Conservation (phyloP, 2,888 invertebrate genomes). For the Habrosyne pyritoides region DNA sequence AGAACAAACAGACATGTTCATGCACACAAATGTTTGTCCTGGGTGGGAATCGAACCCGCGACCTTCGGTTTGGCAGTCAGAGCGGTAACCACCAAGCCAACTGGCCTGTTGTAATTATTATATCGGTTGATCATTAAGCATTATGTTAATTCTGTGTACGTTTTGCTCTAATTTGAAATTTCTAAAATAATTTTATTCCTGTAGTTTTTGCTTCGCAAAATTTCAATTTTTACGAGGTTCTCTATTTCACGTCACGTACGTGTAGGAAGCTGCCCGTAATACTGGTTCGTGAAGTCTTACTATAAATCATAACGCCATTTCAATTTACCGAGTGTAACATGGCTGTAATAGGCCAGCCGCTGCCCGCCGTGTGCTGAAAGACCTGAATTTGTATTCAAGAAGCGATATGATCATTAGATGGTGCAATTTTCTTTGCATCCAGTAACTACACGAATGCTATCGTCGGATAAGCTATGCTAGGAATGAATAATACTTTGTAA, state of each 20-base stretch:
- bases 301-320: conserved; percentile 80
- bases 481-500: conserved; percentile 73
- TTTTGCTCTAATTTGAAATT: background rate
- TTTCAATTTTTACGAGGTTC: conserved; percentile 26
- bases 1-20: too few species aligned
- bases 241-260: conserved; percentile 71
- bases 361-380: conserved; percentile 67
- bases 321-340: conserved; percentile 76
- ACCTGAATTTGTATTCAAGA: conserved; percentile 79
- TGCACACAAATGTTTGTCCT: too few species aligned
- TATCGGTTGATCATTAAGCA: too few species aligned
- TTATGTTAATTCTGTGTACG: background rate
- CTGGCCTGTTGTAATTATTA: too few species aligned
- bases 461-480: conserved; percentile 55
- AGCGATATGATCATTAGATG: conserved; percentile 79
- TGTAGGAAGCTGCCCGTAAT: conserved; percentile 68
- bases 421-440: conserved; percentile 79
- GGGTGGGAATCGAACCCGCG: too few species aligned
- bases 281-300: conserved; percentile 69
- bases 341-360: conserved; percentile 66
- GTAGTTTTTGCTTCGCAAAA: conserved; percentile 14
- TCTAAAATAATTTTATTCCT: background rate
- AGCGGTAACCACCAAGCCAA: too few species aligned
- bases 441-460: conserved; percentile 61
- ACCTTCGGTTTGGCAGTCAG: too few species aligned